Evolutionary conservation across 1,140 invertebrate genomes (phyloP).

Genomic region (Carposina sasakii): DNA sequence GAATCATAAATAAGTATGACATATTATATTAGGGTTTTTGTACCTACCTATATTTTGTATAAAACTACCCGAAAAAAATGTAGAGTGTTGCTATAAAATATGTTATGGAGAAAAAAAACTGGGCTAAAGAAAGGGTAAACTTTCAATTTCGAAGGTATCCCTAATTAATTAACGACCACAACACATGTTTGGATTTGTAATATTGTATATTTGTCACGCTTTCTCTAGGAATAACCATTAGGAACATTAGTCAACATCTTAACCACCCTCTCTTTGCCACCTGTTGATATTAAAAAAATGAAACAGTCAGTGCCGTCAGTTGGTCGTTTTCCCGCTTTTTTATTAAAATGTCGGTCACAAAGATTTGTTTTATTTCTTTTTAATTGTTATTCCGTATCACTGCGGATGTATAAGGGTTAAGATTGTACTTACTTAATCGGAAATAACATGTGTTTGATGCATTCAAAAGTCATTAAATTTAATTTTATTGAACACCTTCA

Average conservation of each 20-base stretch:
- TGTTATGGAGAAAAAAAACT: too few species aligned
- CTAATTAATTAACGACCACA: slow-evolving; percentile 60
- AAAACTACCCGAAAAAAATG: too few species aligned
- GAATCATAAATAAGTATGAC: too few species aligned
- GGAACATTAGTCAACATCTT: slow-evolving; percentile 41
- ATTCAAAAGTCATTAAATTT: slow-evolving; percentile 53
- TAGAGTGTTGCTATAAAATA: too few species aligned
- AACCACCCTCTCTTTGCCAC: slow-evolving; percentile 53
- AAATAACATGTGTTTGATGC: slow-evolving; percentile 61
- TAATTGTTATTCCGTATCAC: slow-evolving; percentile 54
- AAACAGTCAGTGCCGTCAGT: too few species aligned
- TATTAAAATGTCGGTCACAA: slow-evolving; percentile 40
- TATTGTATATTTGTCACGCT: slow-evolving; percentile 60
- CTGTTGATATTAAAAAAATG: slow-evolving; percentile 47
- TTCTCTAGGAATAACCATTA: slow-evolving; percentile 43
- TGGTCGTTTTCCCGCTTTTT: slow-evolving; percentile 52
- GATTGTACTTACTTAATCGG: slow-evolving; percentile 58
- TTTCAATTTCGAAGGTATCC: slow-evolving; percentile 66
- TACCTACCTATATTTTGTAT: too few species aligned
- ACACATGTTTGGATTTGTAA: slow-evolving; percentile 63
- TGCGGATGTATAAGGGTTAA: slow-evolving; percentile 43
- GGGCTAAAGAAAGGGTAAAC: slow-evolving; percentile 54
- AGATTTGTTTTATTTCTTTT: slow-evolving; percentile 71
- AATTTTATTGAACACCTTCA: slow-evolving; percentile 48
- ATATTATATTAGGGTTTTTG: too few species aligned